Evolutionary conservation across 2,113 vertebrate species (phyloP).

Genomic region (Cyrtonyx montezumae): DNA sequence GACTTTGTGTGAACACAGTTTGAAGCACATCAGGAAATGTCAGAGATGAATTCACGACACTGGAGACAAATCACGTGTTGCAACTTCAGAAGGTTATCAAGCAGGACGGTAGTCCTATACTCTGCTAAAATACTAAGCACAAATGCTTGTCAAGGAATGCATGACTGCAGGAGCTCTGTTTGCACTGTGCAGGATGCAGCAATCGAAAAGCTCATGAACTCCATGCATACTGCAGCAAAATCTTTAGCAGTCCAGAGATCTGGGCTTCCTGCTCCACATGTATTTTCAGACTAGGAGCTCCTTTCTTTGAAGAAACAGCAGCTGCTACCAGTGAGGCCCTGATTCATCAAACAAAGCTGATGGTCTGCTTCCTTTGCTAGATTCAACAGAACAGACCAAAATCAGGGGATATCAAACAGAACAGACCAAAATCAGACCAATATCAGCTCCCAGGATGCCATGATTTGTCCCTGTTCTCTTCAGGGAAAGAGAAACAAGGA

Average conservation of each 20-base stretch:
- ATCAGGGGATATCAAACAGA: neutral
- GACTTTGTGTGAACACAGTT: neutral
- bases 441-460: neutral
- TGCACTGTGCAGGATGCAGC: accelerated
- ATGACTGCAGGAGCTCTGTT: neutral
- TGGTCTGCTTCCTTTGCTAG: neutral
- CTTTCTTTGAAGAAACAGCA: neutral
- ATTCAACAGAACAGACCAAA: neutral
- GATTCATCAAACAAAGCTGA: neutral
- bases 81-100: neutral
- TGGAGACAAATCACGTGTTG: neutral
- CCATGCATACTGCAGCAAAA: neutral
- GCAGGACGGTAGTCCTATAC: neutral
- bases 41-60: neutral
- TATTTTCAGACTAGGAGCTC: neutral
- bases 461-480: neutral
- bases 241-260: neutral
- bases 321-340: neutral
- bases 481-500: neutral
- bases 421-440: neutral
- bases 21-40: neutral
- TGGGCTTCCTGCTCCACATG: neutral
- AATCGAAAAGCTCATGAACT: accelerated
- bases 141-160: accelerated
- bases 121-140: neutral